Conservation (phyloP, 2,113 vertebrate genomes). For the Pelecanoides urinatrix region DNA sequence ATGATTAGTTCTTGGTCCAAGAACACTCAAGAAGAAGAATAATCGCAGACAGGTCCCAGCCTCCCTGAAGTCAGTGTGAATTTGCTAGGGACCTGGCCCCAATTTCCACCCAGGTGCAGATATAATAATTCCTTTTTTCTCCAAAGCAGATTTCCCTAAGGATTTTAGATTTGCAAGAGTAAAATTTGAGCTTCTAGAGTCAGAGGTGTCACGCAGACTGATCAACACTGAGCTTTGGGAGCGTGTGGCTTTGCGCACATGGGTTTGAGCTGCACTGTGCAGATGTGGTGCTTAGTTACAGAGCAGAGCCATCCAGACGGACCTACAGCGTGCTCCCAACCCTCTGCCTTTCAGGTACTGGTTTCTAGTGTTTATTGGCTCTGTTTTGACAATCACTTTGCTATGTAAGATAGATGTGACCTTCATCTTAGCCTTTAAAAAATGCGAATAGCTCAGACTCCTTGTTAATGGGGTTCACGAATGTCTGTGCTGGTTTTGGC, state of each 20-base stretch:
- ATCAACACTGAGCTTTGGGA: neutral
- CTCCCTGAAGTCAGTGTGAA: neutral
- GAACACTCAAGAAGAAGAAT: neutral
- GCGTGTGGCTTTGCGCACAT: fast-evolving
- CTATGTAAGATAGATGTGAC: neutral
- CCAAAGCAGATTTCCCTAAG: neutral
- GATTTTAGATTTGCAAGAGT: neutral
- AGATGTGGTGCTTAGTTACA: neutral
- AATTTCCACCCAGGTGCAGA: neutral
- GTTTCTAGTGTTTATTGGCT: too few relatives aligned
- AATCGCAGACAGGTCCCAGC: neutral
- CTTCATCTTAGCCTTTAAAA: neutral
- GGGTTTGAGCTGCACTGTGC: neutral
- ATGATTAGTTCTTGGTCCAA: neutral
- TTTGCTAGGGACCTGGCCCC: neutral
- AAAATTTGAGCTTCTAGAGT: neutral
- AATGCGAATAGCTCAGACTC: neutral
- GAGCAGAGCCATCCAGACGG: neutral
- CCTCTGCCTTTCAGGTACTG: neutral
- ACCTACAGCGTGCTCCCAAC: fast-evolving
- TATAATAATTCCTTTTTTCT: neutral
- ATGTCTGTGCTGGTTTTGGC: neutral
- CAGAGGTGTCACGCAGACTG: neutral
- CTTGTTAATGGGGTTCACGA: neutral
- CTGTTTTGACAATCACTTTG: neutral